Percentiles rank a stretch among this genome's conserved stretches.
Evolutionary conservation across 2,797 vertebrate species (phyloP).

Genomic region (Anguilla anguilla): DNA sequence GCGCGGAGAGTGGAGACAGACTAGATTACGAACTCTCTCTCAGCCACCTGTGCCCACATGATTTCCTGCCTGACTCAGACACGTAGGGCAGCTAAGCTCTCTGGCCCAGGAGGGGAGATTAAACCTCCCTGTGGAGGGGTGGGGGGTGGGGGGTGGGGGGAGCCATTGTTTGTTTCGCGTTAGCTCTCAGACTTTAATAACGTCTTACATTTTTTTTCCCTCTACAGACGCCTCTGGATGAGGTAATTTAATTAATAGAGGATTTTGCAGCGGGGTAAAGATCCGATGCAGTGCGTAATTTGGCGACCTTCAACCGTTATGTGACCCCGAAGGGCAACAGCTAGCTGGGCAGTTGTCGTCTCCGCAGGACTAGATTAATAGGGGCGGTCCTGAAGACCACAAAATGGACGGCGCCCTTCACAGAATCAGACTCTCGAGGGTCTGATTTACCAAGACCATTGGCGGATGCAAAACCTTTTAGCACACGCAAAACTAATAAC

Average conservation of each 20-base stretch:
- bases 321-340: not conserved
- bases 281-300: not conserved
- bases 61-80: constrained; percentile 33
- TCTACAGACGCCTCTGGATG: not conserved
- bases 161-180: not conserved
- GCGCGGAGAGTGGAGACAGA: constrained; percentile 55
- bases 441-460: no score
- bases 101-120: not conserved
- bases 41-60: constrained; percentile 41
- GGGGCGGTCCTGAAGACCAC: not conserved
- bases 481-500: not conserved
- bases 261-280: not conserved
- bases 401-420: not conserved
- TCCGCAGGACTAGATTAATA: no score
- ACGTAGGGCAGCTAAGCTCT: constrained; percentile 19
- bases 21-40: constrained; percentile 57
- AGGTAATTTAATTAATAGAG: not conserved
- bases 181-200: not conserved
- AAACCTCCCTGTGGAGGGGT: not conserved
- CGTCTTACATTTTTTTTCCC: not conserved
- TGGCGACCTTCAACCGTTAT: not conserved
- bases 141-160: not conserved
- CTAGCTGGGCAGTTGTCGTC: not conserved
- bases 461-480: no score
- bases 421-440: not conserved